Evolutionary conservation across 2,797 vertebrate genomes (phyloP).

Genomic region (Hyperoplus lanceolatus): DNA sequence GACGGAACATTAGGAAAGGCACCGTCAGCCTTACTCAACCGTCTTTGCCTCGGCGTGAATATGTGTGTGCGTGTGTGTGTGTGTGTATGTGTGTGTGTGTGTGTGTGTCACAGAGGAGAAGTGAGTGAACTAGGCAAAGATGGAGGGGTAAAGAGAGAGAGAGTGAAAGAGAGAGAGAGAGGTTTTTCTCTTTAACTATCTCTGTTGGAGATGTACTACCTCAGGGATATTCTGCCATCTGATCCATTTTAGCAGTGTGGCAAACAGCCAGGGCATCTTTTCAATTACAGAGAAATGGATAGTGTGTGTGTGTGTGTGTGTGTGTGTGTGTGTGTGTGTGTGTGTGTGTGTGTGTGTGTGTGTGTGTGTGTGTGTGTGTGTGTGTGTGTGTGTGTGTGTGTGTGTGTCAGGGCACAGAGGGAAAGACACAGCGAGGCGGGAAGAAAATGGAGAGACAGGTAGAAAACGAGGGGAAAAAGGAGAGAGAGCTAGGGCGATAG

Average conservation of each 20-base stretch:
- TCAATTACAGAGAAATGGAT: conserved; percentile 83
- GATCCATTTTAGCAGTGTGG: conserved; percentile 83
- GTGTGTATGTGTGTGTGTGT: conserved; percentile 9
- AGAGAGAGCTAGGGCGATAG: conserved; percentile 3
- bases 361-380: conserved; percentile 30
- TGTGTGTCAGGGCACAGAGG: conserved; percentile 1
- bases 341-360: conserved; percentile 19
- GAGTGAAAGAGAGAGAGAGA: conserved; percentile 34
- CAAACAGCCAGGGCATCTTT: conserved; percentile 84
- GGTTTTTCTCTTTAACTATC: conserved; percentile 78
- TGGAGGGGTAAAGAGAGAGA: conserved; percentile 12
- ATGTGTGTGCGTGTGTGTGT: conserved; percentile 21
- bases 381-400: conserved; percentile 11
- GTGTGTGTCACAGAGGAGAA: conserved; percentile 34
- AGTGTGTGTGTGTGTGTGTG: conserved; percentile 54
- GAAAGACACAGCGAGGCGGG: conserved; percentile 46
- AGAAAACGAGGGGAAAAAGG: neutral
- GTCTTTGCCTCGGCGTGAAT: conserved; percentile 56
- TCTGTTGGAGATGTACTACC: conserved; percentile 83
- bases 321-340: conserved; percentile 39
- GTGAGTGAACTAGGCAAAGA: conserved; percentile 37
- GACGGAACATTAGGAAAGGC: conserved; percentile 79
- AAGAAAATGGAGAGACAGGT: neutral
- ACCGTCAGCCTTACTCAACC: conserved; percentile 73
- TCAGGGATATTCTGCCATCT: conserved; percentile 84